phyloP scores from a whole-genome alignment of 1,140 invertebrate species.

The Zaprionus nigranus region DNA sequence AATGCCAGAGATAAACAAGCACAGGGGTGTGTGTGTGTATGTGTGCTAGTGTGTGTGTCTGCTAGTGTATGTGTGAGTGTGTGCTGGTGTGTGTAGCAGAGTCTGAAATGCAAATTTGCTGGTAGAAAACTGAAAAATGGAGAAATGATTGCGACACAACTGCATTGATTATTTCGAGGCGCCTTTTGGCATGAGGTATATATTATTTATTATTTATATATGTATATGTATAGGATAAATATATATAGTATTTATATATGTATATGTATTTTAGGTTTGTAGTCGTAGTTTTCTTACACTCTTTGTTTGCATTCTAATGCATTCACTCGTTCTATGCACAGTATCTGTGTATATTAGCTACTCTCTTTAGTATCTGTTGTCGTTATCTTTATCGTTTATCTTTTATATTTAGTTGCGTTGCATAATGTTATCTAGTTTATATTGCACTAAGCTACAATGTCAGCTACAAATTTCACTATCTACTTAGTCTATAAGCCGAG shows the following conservation, averaged over 20 bases:
- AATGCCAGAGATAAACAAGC: conserved; percentile 26
- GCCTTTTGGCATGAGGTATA: conserved; percentile 62
- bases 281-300: conserved; percentile 14
- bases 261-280: conserved; percentile 33
- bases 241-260: conserved; percentile 23
- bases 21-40: not conserved
- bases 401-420: conserved; percentile 14
- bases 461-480: conserved; percentile 36
- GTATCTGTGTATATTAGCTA: conserved; percentile 44
- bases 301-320: conserved; percentile 23
- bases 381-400: conserved; percentile 23
- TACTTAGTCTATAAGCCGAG: conserved; percentile 53
- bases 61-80: not conserved
- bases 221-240: conserved; percentile 27
- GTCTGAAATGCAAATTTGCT: conserved; percentile 57
- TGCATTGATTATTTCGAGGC: conserved; percentile 54
- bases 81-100: not conserved
- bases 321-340: conserved; percentile 64
- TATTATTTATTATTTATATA: conserved; percentile 45
- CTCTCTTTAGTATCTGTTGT: conserved; percentile 37
- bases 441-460: conserved; percentile 66
- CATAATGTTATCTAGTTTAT: conserved; percentile 13
- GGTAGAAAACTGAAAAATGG: conserved; percentile 41
- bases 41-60: not conserved
- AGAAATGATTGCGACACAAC: conserved; percentile 64